These are phyloP conservation scores for Varecia variegata DNA, from an alignment of 2,797 vertebrate genomes.

Conservation along the genomic window DNA sequence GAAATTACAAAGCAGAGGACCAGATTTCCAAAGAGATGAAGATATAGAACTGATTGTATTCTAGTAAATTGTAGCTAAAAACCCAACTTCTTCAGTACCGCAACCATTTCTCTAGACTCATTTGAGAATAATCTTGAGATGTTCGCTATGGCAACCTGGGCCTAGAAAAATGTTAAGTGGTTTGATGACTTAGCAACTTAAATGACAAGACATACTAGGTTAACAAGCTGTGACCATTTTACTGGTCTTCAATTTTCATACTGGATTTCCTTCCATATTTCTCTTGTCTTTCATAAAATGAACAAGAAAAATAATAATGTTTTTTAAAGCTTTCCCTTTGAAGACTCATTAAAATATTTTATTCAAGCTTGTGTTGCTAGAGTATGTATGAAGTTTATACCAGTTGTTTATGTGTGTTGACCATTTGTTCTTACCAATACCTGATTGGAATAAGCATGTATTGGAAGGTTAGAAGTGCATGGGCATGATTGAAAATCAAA, in stretches of 20 bases:
- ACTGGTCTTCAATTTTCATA: constrained; percentile 64
- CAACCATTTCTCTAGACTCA: background rate
- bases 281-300: constrained; percentile 27
- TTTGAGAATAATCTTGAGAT: background rate
- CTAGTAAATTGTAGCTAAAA: background rate
- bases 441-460: constrained; percentile 85
- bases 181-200: constrained; percentile 48
- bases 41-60: background rate
- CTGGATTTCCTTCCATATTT: background rate
- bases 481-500: constrained; percentile 85
- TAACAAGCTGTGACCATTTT: background rate
- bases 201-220: constrained; percentile 57
- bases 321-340: constrained; percentile 70
- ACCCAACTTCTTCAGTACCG: background rate
- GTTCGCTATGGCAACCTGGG: background rate
- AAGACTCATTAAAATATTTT: constrained; percentile 78
- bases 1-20: background rate
- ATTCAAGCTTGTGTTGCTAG: constrained; percentile 88
- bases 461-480: constrained; percentile 86
- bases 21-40: background rate
- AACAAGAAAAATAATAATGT: background rate
- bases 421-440: constrained; percentile 84
- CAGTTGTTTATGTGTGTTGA: constrained; percentile 85
- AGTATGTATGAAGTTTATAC: constrained; percentile 83
- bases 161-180: background rate